phyloP scores from a whole-genome alignment of 2,888 invertebrate species.

The Cheilosia vulpina region DNA sequence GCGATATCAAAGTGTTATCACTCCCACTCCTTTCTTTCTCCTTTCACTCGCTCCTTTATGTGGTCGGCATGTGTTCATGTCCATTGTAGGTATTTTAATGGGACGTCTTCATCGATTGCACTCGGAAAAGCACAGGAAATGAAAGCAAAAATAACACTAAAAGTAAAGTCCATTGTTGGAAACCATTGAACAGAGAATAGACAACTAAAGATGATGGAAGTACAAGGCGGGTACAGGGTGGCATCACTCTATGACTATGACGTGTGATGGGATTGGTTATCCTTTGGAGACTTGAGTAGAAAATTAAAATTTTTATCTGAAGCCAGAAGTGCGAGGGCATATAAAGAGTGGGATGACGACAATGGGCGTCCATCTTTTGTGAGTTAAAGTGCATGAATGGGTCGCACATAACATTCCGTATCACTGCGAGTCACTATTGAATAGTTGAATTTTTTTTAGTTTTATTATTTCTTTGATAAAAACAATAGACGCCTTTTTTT shows the following conservation, averaged over 20 bases:
- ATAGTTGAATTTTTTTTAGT: no score
- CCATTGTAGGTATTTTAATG: constrained; percentile 40
- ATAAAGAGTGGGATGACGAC: neutral
- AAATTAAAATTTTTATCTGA: constrained; percentile 37
- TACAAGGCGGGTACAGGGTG: neutral
- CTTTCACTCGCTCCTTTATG: neutral
- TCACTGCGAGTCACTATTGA: no score
- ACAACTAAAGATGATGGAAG: constrained; percentile 5
- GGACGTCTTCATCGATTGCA: constrained; percentile 56
- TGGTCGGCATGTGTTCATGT: constrained; percentile 5
- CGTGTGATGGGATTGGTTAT: neutral
- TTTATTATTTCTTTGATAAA: no score
- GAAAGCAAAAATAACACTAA: constrained; percentile 52
- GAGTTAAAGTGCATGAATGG: constrained; percentile 1
- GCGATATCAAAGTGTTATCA: neutral
- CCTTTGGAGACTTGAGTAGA: constrained; percentile 14
- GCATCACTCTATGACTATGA: neutral
- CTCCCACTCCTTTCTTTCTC: no score
- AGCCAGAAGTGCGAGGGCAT: constrained; percentile 8
- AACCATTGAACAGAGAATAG: constrained; percentile 41
- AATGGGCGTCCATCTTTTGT: neutral
- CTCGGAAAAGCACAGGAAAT: constrained; percentile 51
- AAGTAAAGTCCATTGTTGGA: constrained; percentile 44
- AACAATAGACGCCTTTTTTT: no score
- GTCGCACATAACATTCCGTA: no score